phyloP scores from a whole-genome alignment of 2,113 vertebrate species.

The Triplophysa dalaica region DNA sequence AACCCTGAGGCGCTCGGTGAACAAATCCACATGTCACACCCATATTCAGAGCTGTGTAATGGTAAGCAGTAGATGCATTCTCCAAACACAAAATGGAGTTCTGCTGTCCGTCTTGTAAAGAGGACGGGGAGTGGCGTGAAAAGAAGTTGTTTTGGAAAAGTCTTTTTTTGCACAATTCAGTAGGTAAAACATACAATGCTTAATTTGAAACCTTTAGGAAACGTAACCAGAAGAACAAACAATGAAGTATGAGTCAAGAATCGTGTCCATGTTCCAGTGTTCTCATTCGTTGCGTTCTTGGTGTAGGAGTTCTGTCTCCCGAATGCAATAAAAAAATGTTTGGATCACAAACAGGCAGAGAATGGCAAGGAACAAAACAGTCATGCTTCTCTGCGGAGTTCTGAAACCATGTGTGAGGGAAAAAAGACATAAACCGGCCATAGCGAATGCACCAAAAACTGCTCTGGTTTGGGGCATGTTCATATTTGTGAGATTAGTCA shows the following conservation, averaged over 20 bases:
- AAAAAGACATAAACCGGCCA: slow-evolving; percentile 27
- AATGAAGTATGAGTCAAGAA: background rate
- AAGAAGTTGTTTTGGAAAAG: slow-evolving; percentile 39
- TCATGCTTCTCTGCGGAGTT: slow-evolving; percentile 13
- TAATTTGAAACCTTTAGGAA: background rate
- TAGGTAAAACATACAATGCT: background rate
- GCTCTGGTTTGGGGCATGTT: background rate
- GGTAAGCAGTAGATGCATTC: slow-evolving; percentile 53
- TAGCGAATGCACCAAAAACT: slow-evolving; percentile 20
- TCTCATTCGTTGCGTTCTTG: background rate
- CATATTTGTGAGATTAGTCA: slow-evolving; percentile 27
- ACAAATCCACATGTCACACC: slow-evolving; percentile 51
- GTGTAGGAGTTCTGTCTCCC: slow-evolving; percentile 48
- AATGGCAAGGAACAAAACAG: slow-evolving; percentile 42
- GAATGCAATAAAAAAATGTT: slow-evolving; percentile 41
- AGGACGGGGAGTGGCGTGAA: slow-evolving; percentile 63
- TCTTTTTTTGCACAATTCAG: background rate
- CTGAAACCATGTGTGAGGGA: background rate
- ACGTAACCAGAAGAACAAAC: slow-evolving; percentile 2
- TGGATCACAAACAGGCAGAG: slow-evolving; percentile 33
- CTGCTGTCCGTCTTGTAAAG: slow-evolving; percentile 51
- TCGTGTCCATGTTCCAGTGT: slow-evolving; percentile 1
- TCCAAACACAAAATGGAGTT: slow-evolving; percentile 59
- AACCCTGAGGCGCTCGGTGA: slow-evolving; percentile 42
- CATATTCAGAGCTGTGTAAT: slow-evolving; percentile 46